Base-by-base conservation (phyloP, 2,113 vertebrate species). In the Lates calcarifer region DNA sequence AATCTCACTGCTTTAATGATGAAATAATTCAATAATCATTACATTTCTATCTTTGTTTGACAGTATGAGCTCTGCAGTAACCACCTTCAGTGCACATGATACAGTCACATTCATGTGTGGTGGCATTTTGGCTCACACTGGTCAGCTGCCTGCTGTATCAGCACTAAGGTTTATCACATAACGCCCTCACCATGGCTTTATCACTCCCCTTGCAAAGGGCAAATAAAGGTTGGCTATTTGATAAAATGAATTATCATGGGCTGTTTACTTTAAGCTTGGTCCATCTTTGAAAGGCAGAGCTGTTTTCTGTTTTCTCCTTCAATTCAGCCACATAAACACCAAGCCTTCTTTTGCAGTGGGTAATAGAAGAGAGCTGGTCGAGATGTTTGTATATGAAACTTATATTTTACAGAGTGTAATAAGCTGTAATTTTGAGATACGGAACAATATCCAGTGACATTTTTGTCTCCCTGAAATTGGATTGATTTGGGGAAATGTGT, bases 161-260 rank as follows among this genome's bases (percentile, higher is more conserved):
- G 58, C 3, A 31, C 72, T 45, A 5, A 69, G 18, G 63, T 83
- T 86, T 81, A 81, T 81, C 77, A 57, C 74, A 20, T 6, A 13
- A 64, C 47, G 22, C 17, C 66, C 22, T 29, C 33, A 0, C 33
- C 0, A 6, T 12, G 20, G 26, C 35, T 67, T 83, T 83, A 83
- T 83, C 73, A 53, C 64, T 41, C 28, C 20, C 26, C 24, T 45
- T 60, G 55, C 73, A 77, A 78, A 87, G 82, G 82, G 64, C 68
- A 83, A 73, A 83, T 60, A 87, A 89, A 89, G 85, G 85, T 70
- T 84, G 72, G 74, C 14, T 41, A 56, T 82, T 77, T 79, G 0
- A 68, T 82, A 55, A 81, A 74, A 85, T 63, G 80, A 71, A 87
- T 77, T 7, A 85, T 83, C 2, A 33, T 1, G 67, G 1, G 69